A percentile compares a stretch with the other conserved stretches of the same genome.
Conservation (phyloP, 2,888 invertebrate genomes). For the Boloria selene region DNA sequence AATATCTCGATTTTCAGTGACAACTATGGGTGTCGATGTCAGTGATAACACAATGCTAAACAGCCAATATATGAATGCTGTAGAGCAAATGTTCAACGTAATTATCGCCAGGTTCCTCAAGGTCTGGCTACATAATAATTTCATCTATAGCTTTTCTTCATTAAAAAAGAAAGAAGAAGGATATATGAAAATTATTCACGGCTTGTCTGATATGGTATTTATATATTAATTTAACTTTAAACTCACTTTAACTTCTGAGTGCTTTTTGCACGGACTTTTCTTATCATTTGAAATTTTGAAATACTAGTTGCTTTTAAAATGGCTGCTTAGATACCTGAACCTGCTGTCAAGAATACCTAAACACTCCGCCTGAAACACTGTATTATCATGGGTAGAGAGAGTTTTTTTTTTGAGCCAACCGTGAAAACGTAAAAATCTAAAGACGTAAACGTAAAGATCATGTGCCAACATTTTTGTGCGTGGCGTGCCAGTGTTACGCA, state of each 20-base stretch:
- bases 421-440: no score
- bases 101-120: conserved; percentile 43
- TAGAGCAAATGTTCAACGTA: conserved; percentile 58
- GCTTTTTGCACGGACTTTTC: neutral
- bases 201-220: conserved; percentile 34
- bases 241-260: no score
- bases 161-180: conserved; percentile 31
- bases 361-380: no score
- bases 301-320: no score
- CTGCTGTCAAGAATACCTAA: no score
- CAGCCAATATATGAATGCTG: conserved; percentile 60
- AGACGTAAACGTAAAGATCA: no score
- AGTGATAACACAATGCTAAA: conserved; percentile 57
- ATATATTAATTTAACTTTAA: neutral
- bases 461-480: no score
- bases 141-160: conserved; percentile 23
- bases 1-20: conserved; percentile 48
- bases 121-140: conserved; percentile 28
- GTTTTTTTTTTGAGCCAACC: no score
- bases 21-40: conserved; percentile 64
- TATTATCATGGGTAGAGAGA: no score
- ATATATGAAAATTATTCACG: conserved; percentile 21
- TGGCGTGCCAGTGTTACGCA: no score
- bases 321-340: no score
- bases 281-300: no score